Evolutionary conservation across 2,888 invertebrate genomes (phyloP).

Genomic region (Campoplex nolae): DNA sequence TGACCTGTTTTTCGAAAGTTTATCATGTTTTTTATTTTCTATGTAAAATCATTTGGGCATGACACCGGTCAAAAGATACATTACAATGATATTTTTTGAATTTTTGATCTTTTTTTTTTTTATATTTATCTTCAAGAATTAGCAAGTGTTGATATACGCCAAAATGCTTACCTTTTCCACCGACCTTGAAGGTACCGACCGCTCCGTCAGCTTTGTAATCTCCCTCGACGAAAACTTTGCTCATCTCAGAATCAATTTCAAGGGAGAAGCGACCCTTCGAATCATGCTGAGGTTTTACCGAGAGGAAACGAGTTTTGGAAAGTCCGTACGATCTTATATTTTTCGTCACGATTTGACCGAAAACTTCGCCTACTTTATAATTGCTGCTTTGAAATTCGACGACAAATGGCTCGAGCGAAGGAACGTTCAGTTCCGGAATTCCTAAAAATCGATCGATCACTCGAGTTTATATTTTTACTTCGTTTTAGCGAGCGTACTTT

Average conservation of each 20-base stretch:
- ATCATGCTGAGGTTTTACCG: conserved; percentile 86
- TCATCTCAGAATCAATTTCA: conserved; percentile 87
- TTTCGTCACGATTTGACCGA: conserved; percentile 85
- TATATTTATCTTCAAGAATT: neutral
- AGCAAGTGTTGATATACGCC: neutral
- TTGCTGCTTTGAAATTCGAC: conserved; percentile 84
- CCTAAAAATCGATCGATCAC: conserved; percentile 79
- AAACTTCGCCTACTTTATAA: conserved; percentile 83
- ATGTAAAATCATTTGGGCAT: too few relatives aligned
- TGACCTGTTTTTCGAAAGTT: conserved; percentile 72
- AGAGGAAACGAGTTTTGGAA: conserved; percentile 85
- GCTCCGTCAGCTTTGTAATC: conserved; percentile 88
- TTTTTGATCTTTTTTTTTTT: too few relatives aligned
- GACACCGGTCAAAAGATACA: neutral
- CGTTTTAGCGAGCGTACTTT: neutral
- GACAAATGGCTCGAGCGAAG: conserved; percentile 86
- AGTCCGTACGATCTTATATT: conserved; percentile 87
- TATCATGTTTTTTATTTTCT: conserved; percentile 82
- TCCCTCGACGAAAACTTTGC: conserved; percentile 86
- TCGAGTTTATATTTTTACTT: conserved; percentile 29
- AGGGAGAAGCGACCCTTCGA: conserved; percentile 86
- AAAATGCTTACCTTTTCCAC: conserved; percentile 87
- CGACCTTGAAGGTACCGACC: conserved; percentile 87
- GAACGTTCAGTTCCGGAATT: conserved; percentile 85
- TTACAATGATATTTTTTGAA: neutral